Percentiles rank a stretch among this genome's conserved stretches.
phyloP scores from a whole-genome alignment of 2,888 invertebrate species.

The Oegoconia quadripuncta region DNA sequence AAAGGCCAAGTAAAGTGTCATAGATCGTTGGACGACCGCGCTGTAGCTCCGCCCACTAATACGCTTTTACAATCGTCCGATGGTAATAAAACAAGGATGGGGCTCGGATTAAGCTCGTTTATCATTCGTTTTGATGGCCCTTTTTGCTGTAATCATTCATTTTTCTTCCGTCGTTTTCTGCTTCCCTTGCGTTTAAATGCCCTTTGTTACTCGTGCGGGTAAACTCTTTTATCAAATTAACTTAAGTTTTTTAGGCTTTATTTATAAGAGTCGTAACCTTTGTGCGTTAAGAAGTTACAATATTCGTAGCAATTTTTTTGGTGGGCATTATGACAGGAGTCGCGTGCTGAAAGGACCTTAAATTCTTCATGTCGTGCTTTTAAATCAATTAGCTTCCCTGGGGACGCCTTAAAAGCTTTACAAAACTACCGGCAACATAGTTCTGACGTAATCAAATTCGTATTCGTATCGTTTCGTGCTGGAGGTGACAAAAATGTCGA shows the following conservation, averaged over 20 bases:
- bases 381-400: constrained; percentile 51
- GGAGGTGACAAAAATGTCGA: constrained; percentile 1
- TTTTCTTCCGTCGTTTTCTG: constrained; percentile 76
- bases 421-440: constrained; percentile 27
- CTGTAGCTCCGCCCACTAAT: constrained; percentile 57
- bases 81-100: constrained; percentile 76
- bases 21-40: constrained; percentile 46
- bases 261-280: constrained; percentile 11
- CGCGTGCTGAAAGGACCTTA: constrained; percentile 44
- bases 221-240: constrained; percentile 63
- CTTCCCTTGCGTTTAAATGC: constrained; percentile 72
- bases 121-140: constrained; percentile 78
- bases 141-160: constrained; percentile 79
- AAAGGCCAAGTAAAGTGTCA: constrained; percentile 64
- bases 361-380: constrained; percentile 43
- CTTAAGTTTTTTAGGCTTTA: constrained; percentile 24
- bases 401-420: constrained; percentile 45
- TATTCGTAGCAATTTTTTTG: constrained; percentile 24
- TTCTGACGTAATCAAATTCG: constrained; percentile 8
- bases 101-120: constrained; percentile 75
- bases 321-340: constrained; percentile 35
- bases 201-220: constrained; percentile 54
- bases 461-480: constrained; percentile 4
- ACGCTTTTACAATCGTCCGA: constrained; percentile 76
- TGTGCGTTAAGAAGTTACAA: constrained; percentile 9